Evolutionary conservation across 2,113 vertebrate species (phyloP).

Genomic region (Cynopterus brachyotis): DNA sequence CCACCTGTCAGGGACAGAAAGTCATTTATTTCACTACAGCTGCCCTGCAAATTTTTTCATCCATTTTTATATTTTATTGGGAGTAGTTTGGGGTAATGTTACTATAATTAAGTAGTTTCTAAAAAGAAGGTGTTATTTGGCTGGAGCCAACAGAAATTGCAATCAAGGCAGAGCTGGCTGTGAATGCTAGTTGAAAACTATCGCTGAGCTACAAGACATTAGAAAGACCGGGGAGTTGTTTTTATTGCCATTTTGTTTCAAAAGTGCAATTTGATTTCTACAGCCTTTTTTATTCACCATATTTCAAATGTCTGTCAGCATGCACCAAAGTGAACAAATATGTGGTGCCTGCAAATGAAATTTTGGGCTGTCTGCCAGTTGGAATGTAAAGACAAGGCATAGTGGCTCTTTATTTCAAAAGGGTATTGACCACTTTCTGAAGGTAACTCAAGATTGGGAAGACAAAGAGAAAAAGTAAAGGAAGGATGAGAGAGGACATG

Average conservation of each 20-base stretch:
- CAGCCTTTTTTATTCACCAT: slow-evolving; percentile 37
- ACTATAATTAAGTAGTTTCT: slow-evolving; percentile 39
- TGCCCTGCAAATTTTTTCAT: neutral
- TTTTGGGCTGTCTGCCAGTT: slow-evolving; percentile 21
- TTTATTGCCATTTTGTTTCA: slow-evolving; percentile 63
- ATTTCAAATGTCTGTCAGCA: slow-evolving; percentile 67
- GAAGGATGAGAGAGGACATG: no score
- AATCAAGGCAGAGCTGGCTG: neutral
- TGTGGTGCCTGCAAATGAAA: neutral
- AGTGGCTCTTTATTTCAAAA: neutral
- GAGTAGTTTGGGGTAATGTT: neutral
- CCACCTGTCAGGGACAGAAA: neutral
- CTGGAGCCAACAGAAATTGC: neutral
- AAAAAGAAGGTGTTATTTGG: slow-evolving; percentile 4
- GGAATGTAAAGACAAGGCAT: slow-evolving; percentile 8
- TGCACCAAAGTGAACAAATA: slow-evolving; percentile 52
- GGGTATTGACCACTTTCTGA: neutral
- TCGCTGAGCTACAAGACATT: neutral
- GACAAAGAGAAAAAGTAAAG: neutral
- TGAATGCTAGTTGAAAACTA: neutral
- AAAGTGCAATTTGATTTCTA: slow-evolving; percentile 64
- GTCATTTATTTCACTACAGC: neutral
- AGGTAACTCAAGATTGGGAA: slow-evolving; percentile 4
- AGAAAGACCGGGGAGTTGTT: slow-evolving; percentile 51
- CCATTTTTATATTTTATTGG: slow-evolving; percentile 35